phyloP scores from a whole-genome alignment of 2,113 vertebrate species.

The Strix aluco region DNA sequence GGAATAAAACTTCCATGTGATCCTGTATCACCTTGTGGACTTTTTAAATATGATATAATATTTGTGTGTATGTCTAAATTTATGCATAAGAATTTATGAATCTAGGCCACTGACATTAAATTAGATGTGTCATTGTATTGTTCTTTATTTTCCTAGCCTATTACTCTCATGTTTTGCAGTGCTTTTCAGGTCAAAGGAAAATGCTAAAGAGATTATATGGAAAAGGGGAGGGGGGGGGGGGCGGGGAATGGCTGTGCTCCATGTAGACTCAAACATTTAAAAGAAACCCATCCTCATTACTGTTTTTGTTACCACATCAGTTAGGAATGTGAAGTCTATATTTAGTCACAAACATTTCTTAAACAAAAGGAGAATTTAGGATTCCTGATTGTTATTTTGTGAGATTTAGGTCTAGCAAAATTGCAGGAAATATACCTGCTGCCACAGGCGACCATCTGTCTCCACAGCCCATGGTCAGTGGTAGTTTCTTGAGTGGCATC shows the following conservation, averaged over 20 bases:
- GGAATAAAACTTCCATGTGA: neutral
- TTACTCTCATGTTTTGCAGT: neutral
- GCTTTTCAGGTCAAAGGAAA: slow-evolving; percentile 32
- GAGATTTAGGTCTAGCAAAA: neutral
- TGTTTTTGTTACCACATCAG: neutral
- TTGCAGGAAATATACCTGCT: neutral
- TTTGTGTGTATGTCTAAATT: neutral
- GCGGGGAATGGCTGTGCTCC: neutral
- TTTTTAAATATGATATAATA: neutral
- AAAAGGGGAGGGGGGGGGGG: neutral
- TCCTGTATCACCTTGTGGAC: neutral
- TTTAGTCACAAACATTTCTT: neutral
- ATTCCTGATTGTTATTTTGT: neutral
- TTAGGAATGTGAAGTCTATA: neutral
- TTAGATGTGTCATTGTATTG: neutral
- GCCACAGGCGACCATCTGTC: rapidly evolving
- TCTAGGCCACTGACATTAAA: neutral
- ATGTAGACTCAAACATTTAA: neutral
- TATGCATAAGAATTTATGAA: neutral
- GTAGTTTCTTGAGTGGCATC: neutral
- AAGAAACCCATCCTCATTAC: neutral
- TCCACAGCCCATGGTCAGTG: neutral
- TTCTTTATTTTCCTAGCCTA: neutral
- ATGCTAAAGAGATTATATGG: neutral
- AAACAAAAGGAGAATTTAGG: neutral